Evolutionary conservation across 1,140 invertebrate genomes (phyloP).

Genomic region (Hyles euphorbiae): DNA sequence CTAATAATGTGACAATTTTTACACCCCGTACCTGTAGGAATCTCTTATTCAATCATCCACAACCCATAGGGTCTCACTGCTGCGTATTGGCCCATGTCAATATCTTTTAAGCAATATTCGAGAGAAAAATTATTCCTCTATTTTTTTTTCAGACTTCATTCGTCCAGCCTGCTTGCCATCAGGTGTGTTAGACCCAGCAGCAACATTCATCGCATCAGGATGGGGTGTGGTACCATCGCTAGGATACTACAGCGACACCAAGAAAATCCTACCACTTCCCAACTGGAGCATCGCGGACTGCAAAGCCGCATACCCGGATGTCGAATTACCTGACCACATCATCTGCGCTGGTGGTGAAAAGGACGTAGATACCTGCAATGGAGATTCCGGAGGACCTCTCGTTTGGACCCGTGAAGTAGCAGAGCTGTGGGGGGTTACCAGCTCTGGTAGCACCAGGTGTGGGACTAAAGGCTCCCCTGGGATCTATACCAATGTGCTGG

Average conservation of each 20-base stretch:
- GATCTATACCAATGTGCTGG: constrained; percentile 22
- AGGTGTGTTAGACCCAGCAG: constrained; percentile 7
- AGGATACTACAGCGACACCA: constrained; percentile 32
- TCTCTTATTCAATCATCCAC: too few species aligned
- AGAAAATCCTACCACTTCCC: constrained; percentile 32
- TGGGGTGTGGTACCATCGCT: constrained; percentile 76
- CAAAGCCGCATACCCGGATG: constrained; percentile 45
- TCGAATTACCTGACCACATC: constrained; percentile 14
- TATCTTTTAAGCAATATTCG: too few species aligned
- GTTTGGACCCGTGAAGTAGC: constrained; percentile 12
- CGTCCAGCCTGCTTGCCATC: constrained; percentile 38
- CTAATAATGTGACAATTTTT: too few species aligned
- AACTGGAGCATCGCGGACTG: constrained; percentile 56
- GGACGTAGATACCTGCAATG: constrained; percentile 27
- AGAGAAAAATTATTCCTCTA: too few species aligned
- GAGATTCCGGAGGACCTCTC: constrained; percentile 33
- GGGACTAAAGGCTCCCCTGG: constrained; percentile 19
- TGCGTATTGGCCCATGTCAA: too few species aligned
- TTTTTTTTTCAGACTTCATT: constrained; percentile 35
- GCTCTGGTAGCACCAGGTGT: constrained; percentile 12
- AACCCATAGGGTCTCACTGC: too few species aligned
- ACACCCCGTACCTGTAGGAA: too few species aligned
- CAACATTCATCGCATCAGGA: constrained; percentile 77
- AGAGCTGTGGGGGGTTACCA: constrained; percentile 17
- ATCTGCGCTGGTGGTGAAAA: constrained; percentile 28